Conservation (phyloP, 1,140 invertebrate genomes). For the Lepidurus packardi region DNA sequence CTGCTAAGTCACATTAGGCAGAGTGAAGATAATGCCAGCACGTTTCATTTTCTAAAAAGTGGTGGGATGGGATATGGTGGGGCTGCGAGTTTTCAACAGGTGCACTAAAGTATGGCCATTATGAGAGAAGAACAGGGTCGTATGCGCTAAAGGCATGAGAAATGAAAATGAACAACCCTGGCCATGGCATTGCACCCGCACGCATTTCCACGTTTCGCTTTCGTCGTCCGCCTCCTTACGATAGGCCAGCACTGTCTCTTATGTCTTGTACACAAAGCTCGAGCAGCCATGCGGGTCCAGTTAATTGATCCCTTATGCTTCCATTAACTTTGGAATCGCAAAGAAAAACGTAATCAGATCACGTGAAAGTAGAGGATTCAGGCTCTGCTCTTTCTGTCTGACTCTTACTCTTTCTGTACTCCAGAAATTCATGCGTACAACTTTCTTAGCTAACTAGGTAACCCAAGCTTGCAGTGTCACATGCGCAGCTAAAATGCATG, state of each 20-base stretch:
- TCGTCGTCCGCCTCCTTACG: not conserved
- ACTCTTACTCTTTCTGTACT: too few relatives aligned
- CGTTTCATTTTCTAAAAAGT: too few relatives aligned
- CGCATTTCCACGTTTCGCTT: not conserved
- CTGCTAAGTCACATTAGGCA: too few relatives aligned
- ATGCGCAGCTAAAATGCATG: too few relatives aligned
- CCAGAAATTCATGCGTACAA: too few relatives aligned
- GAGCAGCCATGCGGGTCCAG: not conserved
- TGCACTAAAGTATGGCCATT: not conserved
- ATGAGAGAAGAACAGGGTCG: not conserved
- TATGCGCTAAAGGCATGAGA: slow-evolving; percentile 5
- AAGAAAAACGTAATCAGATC: too few relatives aligned
- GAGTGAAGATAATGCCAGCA: too few relatives aligned
- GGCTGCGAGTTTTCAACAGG: not conserved
- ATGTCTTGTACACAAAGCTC: not conserved
- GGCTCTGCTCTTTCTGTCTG: too few relatives aligned
- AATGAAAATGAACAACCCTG: slow-evolving; percentile 14
- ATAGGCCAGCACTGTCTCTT: not conserved
- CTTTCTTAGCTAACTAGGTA: too few relatives aligned
- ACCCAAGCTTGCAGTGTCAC: too few relatives aligned
- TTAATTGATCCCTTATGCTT: not conserved
- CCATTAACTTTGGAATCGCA: too few relatives aligned
- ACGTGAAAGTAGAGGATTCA: too few relatives aligned
- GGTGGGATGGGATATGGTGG: not conserved
- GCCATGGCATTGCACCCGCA: not conserved